These are phyloP conservation scores for Hyles lineata DNA, from an alignment of 2,888 invertebrate species.

Conservation along the genomic window DNA sequence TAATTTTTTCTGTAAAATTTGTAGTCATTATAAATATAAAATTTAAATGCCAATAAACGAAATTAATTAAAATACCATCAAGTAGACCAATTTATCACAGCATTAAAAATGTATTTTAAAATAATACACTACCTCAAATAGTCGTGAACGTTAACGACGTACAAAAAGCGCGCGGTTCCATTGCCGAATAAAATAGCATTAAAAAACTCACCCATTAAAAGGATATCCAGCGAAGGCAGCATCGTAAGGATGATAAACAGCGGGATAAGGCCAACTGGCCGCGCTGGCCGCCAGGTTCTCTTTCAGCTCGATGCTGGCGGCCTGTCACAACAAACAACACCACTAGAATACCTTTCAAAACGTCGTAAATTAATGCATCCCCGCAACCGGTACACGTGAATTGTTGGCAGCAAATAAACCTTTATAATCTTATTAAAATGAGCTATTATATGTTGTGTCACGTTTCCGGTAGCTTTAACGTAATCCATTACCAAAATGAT, in stretches of 20 bases:
- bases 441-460: conserved; percentile 51
- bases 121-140: not conserved
- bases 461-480: conserved; percentile 75
- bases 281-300: conserved; percentile 93
- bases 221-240: conserved; percentile 97
- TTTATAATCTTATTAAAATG: conserved; percentile 42
- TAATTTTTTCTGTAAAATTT: too few species aligned
- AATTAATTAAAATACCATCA: not conserved
- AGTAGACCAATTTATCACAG: too few species aligned
- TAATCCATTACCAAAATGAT: conserved; percentile 76
- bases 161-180: not conserved
- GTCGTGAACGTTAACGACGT: not conserved
- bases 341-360: conserved; percentile 28
- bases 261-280: conserved; percentile 95
- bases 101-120: not conserved
- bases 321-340: conserved; percentile 82
- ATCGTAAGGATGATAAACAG: conserved; percentile 97
- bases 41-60: too few species aligned
- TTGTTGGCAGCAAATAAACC: conserved; percentile 43
- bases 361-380: conserved; percentile 24
- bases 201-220: conserved; percentile 94
- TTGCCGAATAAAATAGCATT: conserved; percentile 32
- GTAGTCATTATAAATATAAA: too few species aligned
- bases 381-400: conserved; percentile 36
- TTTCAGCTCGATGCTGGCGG: conserved; percentile 93